Evolutionary conservation across 53 echinoderm and acorn worm species (phyloP).

Genomic region (Glandiceps talaboti): DNA sequence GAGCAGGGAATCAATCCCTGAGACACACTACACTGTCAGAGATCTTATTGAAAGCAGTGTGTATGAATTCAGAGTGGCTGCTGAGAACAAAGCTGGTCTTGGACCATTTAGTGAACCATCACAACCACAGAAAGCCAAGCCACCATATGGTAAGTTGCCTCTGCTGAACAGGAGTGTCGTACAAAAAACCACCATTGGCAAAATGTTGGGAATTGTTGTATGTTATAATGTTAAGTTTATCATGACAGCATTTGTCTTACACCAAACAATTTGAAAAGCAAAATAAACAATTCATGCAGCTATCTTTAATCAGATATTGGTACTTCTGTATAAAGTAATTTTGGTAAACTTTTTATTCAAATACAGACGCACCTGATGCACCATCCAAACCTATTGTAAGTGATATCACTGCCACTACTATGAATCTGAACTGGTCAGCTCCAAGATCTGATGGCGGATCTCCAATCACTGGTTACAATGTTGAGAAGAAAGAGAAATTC

Average conservation of each 20-base stretch:
- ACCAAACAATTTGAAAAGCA: too few relatives aligned
- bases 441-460: neutral
- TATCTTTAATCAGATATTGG: too few relatives aligned
- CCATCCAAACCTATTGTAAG: neutral
- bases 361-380: neutral
- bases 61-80: slow-evolving; percentile 73
- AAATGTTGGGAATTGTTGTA: too few relatives aligned
- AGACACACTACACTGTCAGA: slow-evolving; percentile 37
- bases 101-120: slow-evolving; percentile 58
- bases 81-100: slow-evolving; percentile 69
- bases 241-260: too few relatives aligned
- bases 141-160: slow-evolving; percentile 72
- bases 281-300: too few relatives aligned
- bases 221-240: too few relatives aligned
- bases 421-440: neutral
- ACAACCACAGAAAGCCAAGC: slow-evolving; percentile 42
- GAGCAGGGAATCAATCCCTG: slow-evolving; percentile 19
- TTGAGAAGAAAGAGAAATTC: neutral
- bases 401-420: neutral
- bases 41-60: slow-evolving; percentile 52
- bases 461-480: neutral
- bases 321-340: too few relatives aligned
- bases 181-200: too few relatives aligned
- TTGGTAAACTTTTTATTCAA: too few relatives aligned
- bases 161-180: too few relatives aligned